Evolutionary conservation across 2,888 invertebrate species (phyloP), one percentile per base, ranked within the genome.

Genomic region (Melanchra persicariae): DNA sequence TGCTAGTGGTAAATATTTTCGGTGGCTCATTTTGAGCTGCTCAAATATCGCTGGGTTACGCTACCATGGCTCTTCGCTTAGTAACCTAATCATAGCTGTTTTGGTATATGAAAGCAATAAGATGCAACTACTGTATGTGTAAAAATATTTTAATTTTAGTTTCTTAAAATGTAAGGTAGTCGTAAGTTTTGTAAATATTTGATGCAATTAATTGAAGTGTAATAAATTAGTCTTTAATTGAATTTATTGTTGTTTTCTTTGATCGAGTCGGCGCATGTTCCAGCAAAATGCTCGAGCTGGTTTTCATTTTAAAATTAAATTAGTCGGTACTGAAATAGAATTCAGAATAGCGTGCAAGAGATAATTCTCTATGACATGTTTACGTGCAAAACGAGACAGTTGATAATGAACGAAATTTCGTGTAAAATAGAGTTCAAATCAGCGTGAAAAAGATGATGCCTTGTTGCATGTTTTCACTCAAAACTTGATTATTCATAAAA

Each of bases 121-220:
- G 54, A 37, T 22, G 1, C 7, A 37, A 30, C 9, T 19, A 45
- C 7, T 45, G 19, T 45, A 40, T 40, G 40, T 40, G 15, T 15
- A 55, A 57, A 8, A 2, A 12, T 24, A 24, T 30, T 3, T 24
- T 47, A n/a, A 55, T 61, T 55, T 34, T 74, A 66, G 15, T 45
- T 57, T 10, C 5, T 40, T 26, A 19, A 17, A 51, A 22, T 40
- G 6, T 77, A 66, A 66, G 61, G 9, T 76, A 65, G 72, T 60
- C 10, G 0, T 77, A 67, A 67, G 67, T 62, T 34, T 59, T 77
- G 77, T 77, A 77, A 77, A 77, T 77, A 77, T 22, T 62, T 54
- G 0, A 19, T 19, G 19, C 10, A 37, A 47, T 64, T 70, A 60
- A 59, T 59, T 54, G 17, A 59, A 55, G 15, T 19, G 12, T 30